These are phyloP conservation scores for Euphonia xanthogaster DNA, from an alignment of 2,797 vertebrate genomes.

Conservation along the genomic window DNA sequence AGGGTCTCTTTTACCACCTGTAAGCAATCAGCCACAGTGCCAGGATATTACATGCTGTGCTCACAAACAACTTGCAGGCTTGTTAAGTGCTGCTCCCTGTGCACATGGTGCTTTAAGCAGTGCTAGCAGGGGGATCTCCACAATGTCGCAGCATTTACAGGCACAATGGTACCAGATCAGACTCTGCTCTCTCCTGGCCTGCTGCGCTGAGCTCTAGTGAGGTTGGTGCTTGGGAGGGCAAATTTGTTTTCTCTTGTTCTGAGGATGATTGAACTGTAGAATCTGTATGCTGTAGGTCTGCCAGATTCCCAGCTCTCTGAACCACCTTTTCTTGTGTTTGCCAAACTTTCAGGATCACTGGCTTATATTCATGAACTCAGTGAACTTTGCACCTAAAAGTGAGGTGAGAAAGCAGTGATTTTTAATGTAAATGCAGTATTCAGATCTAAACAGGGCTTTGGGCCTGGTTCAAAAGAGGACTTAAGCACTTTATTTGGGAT, in stretches of 20 bases:
- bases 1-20: background rate
- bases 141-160: background rate
- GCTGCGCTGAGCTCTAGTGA: background rate
- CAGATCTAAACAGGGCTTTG: background rate
- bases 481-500: background rate
- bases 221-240: background rate
- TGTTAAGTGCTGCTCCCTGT: background rate
- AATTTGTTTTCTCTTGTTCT: background rate
- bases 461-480: background rate
- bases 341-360: background rate
- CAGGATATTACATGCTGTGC: background rate
- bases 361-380: background rate
- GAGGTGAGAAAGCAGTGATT: background rate
- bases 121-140: background rate
- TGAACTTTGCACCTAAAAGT: conserved; percentile 1
- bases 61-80: background rate
- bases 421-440: background rate
- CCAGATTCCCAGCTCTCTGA: conserved; percentile 1
- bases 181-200: background rate
- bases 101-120: background rate
- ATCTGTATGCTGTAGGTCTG: background rate
- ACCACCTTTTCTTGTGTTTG: background rate
- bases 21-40: background rate
- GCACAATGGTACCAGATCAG: background rate
- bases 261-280: background rate